phyloP scores from a whole-genome alignment of 2,797 vertebrate species.

The Coccyzus lansbergi region DNA sequence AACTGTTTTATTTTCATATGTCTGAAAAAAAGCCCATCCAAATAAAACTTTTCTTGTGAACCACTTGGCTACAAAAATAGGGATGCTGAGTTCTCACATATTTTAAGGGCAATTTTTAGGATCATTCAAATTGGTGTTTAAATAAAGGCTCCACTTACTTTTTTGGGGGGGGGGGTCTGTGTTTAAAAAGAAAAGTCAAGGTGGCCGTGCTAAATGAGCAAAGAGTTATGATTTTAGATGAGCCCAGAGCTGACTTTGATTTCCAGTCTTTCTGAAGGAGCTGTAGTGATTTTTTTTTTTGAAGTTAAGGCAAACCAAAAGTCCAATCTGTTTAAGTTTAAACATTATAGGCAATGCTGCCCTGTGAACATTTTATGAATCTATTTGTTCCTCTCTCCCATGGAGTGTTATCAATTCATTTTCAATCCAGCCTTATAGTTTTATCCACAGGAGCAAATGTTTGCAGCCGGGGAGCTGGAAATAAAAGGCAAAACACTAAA shows the following conservation, averaged over 20 bases:
- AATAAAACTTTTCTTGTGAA: neutral
- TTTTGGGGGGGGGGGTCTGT: neutral
- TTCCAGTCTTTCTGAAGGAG: neutral
- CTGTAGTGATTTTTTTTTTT: neutral
- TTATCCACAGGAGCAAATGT: neutral
- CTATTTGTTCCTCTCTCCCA: slow-evolving; percentile 23
- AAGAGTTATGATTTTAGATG: neutral
- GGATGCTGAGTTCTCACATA: neutral
- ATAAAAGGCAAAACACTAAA: neutral
- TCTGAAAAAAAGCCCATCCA: neutral
- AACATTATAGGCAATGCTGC: neutral
- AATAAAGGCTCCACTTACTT: neutral
- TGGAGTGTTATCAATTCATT: slow-evolving; percentile 10
- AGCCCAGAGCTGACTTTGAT: neutral
- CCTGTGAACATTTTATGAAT: neutral
- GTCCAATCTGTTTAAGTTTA: slow-evolving; percentile 33
- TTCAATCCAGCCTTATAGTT: neutral
- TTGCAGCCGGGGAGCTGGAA: neutral
- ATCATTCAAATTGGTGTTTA: neutral
- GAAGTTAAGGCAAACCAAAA: slow-evolving; percentile 40
- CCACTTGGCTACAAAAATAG: neutral
- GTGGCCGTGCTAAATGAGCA: neutral
- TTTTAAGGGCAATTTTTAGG: neutral
- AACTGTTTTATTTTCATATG: neutral
- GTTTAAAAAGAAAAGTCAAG: neutral